Percentiles rank a stretch among this genome's conserved stretches.
These are phyloP conservation scores for Conchocele bisecta DNA, from an alignment of 2,888 invertebrate genomes.

Conservation along the genomic window DNA sequence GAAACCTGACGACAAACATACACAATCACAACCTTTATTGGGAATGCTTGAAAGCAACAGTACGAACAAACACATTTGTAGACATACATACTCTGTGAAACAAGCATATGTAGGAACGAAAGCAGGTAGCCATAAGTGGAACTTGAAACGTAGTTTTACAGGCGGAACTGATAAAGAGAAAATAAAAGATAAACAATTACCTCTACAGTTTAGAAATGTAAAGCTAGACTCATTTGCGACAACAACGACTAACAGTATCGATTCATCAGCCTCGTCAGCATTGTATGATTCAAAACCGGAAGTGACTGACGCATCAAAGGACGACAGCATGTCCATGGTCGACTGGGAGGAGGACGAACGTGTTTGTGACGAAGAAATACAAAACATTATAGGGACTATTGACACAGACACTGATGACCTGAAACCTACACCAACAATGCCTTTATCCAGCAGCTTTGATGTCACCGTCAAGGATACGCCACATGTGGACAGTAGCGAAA, in stretches of 20 bases:
- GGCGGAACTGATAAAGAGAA: conserved; percentile 59
- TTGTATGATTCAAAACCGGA: conserved; percentile 22
- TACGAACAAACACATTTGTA: conserved; percentile 42
- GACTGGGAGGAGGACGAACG: conserved; percentile 78
- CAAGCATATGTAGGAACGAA: conserved; percentile 40
- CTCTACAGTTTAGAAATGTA: conserved; percentile 16
- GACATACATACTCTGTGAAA: conserved; percentile 54
- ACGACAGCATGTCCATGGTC: conserved; percentile 68
- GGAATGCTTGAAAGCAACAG: conserved; percentile 54
- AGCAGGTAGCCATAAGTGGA: conserved; percentile 41
- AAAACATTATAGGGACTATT: conserved; percentile 73
- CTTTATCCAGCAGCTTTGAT: too few species aligned
- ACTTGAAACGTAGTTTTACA: conserved; percentile 61
- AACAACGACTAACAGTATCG: background rate
- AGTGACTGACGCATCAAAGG: conserved; percentile 29
- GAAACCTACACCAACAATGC: conserved; percentile 29
- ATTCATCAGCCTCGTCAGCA: conserved; percentile 2
- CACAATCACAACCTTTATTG: conserved; percentile 64
- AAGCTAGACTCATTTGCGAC: conserved; percentile 1
- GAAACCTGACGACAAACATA: conserved; percentile 37
- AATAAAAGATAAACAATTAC: conserved; percentile 59
- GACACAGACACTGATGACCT: conserved; percentile 68
- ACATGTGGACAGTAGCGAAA: too few species aligned
- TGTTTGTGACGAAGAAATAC: conserved; percentile 77
- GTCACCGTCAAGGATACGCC: too few species aligned